These are phyloP conservation scores for Euproctis similis DNA, from an alignment of 2,888 invertebrate genomes.

Conservation along the genomic window DNA sequence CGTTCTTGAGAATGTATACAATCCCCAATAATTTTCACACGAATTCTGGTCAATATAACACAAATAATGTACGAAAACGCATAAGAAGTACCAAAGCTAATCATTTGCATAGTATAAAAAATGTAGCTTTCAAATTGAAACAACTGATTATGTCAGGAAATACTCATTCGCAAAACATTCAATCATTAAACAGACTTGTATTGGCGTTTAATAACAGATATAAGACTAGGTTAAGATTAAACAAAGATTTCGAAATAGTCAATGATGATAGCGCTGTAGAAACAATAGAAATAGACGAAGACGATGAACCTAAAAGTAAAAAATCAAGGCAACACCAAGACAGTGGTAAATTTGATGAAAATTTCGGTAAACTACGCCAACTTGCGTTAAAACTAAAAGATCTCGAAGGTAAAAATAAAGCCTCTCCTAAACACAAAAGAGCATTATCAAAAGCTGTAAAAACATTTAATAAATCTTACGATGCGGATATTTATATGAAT, in stretches of 20 bases:
- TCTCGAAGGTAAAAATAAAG: conserved; percentile 33
- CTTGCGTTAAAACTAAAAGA: conserved; percentile 41
- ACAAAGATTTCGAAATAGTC: conserved; percentile 33
- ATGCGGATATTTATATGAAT: conserved; percentile 49
- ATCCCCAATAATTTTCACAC: conserved; percentile 5
- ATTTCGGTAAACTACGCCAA: conserved; percentile 38
- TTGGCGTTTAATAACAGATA: conserved; percentile 48
- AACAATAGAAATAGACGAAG: conserved; percentile 55
- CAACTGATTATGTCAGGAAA: conserved; percentile 23
- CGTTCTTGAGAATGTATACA: too few relatives aligned
- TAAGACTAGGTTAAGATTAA: conserved; percentile 35
- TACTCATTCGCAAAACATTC: conserved; percentile 24
- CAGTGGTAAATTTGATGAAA: conserved; percentile 28
- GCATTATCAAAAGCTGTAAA: conserved; percentile 50
- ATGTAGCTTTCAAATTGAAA: conserved; percentile 33
- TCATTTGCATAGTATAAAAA: conserved; percentile 39
- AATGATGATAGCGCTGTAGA: conserved; percentile 42
- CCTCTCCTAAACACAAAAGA: conserved; percentile 43
- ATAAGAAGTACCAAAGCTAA: conserved; percentile 19
- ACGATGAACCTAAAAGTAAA: conserved; percentile 38
- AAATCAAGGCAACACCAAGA: conserved; percentile 25
- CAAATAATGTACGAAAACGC: conserved; percentile 25
- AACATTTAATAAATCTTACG: conserved; percentile 52
- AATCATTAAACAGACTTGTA: conserved; percentile 36
- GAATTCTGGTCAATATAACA: conserved; percentile 10